Evolutionary conservation across 2,888 invertebrate species (phyloP), one percentile per base, ranked within the genome.

Genomic region (Plebejus argus): DNA sequence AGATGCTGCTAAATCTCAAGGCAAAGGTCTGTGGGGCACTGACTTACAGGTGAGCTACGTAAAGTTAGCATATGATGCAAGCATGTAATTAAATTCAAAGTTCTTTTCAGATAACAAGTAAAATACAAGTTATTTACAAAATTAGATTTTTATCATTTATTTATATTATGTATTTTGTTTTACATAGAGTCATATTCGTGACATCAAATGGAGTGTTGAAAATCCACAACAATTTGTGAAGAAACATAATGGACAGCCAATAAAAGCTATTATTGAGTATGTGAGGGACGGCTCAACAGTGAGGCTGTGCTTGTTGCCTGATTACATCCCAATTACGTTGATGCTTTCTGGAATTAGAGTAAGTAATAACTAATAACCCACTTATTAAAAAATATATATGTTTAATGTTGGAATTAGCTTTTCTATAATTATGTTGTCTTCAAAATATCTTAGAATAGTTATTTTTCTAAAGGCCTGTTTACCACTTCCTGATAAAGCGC

Each of bases 271-370:
- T 78, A 97, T 99, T 83, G 99, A 99, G 88, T 98, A 99, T 94
- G 99, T 99, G 0, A 96, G 99, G 78, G 99, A 99, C 91, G 99
- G 99, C 0, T 99, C 99, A 53, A 99, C 99, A 0, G 96, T 99
- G 18, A 95, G 99, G 81, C 97, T 98, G 3, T 97, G 99, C 85
- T 94, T 99, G 15, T 91, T 99, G 78, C 99, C 99, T 1, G 97
- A 97, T 79, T 98, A 96, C 90, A 96, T 98, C 83, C 97, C 98
- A 86, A 96, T 99, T 79, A 99, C 99, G 0, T 90, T 99, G 79
- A 99, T 99, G 97, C 96, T 99, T 81, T 98, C 99, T 76, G 99
- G 99, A 79, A 98, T 99, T 82, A 94, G 97, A 85, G 96, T 96
- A 89, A 95, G 95, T 91, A 53, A 3, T 18, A 53, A 18, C 4